phyloP scores from a whole-genome alignment of 2,113 vertebrate species.

The Chaetura pelagica region DNA sequence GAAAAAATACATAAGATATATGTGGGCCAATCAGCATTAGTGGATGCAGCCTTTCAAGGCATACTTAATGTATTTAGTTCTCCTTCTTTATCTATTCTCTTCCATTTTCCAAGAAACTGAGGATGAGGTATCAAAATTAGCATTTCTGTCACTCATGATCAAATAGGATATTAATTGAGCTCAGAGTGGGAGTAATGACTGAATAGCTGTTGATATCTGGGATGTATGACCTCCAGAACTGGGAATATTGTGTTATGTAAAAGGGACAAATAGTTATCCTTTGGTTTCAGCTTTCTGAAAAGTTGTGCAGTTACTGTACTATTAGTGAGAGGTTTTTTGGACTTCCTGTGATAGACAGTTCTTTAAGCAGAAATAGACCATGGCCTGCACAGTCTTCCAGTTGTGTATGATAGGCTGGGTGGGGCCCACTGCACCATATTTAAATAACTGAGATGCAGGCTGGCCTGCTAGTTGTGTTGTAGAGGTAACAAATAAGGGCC shows the following conservation, averaged over 20 bases:
- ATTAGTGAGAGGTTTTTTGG: neutral
- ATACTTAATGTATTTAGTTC: neutral
- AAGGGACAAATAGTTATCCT: neutral
- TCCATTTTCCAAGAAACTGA: neutral
- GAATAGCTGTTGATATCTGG: slow-evolving; percentile 9
- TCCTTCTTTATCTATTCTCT: neutral
- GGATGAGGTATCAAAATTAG: neutral
- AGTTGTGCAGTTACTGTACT: neutral
- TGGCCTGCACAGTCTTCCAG: neutral
- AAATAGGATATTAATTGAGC: slow-evolving; percentile 29
- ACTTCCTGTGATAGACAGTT: neutral
- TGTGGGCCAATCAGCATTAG: neutral
- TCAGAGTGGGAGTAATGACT: neutral
- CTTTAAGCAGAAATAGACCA: neutral
- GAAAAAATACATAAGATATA: neutral
- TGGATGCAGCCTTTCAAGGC: neutral
- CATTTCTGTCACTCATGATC: neutral
- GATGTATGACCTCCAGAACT: neutral
- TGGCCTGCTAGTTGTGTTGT: neutral
- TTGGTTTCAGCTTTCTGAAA: neutral
- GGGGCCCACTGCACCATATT: neutral
- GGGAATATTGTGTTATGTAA: neutral
- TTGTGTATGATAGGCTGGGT: neutral
- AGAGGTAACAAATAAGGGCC: neutral
- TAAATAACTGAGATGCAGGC: neutral